Evolutionary conservation across 2,113 vertebrate genomes (phyloP).

Genomic region (Ginglymostoma cirratum): DNA sequence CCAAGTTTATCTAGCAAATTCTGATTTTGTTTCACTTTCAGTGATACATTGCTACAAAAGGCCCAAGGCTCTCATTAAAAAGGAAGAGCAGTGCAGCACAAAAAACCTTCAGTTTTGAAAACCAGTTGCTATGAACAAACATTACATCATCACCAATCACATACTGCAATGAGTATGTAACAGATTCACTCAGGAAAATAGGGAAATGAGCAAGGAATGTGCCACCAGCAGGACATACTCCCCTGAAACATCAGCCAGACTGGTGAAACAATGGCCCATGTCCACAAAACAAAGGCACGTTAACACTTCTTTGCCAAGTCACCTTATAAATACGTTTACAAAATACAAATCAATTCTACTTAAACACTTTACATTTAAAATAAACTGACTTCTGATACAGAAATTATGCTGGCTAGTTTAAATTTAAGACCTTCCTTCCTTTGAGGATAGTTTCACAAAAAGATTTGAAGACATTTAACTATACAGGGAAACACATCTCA

Average conservation of each 20-base stretch:
- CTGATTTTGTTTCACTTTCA: too few species aligned
- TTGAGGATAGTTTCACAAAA: background rate
- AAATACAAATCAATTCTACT: background rate
- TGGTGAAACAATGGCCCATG: background rate
- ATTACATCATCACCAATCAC: background rate
- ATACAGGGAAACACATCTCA: background rate
- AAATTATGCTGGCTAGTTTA: background rate
- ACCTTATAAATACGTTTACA: slow-evolving; percentile 8
- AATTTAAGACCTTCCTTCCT: background rate
- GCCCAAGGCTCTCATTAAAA: background rate
- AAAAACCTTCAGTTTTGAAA: background rate
- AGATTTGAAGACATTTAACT: background rate
- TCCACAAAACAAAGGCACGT: background rate
- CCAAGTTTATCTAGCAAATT: too few species aligned
- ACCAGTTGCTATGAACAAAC: background rate
- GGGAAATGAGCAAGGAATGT: background rate
- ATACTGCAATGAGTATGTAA: background rate
- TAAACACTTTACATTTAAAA: background rate
- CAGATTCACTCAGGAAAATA: background rate
- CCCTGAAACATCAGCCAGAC: too few species aligned
- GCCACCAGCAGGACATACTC: background rate
- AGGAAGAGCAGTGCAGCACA: background rate
- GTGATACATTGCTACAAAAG: background rate
- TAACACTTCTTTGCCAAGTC: background rate
- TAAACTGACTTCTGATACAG: slow-evolving; percentile 18